Evolutionary conservation across 2,888 invertebrate genomes (phyloP).

Genomic region (Drosophila ustulata): DNA sequence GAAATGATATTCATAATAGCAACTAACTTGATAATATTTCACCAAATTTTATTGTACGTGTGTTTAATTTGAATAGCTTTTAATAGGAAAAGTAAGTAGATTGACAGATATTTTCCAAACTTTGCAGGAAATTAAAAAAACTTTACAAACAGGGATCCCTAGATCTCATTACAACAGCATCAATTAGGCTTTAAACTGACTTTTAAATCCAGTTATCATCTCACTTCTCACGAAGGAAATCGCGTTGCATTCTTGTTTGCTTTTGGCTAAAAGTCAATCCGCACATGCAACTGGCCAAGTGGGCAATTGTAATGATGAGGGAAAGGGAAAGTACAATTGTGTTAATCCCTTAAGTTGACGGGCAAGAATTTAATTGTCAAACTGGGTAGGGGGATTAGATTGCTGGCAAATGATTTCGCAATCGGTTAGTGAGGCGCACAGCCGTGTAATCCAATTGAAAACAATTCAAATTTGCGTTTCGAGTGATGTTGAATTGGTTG

Average conservation of each 20-base stretch:
- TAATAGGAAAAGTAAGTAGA: no score
- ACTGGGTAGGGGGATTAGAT: constrained; percentile 21
- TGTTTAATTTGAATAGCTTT: no score
- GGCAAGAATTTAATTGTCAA: constrained; percentile 45
- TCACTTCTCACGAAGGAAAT: neutral
- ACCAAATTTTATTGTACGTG: no score
- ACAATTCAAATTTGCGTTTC: constrained; percentile 67
- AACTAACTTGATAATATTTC: no score
- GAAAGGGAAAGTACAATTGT: constrained; percentile 17
- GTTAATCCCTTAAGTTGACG: constrained; percentile 55
- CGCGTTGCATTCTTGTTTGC: constrained; percentile 8
- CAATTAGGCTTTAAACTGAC: neutral
- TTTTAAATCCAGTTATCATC: neutral
- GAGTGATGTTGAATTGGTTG: constrained; percentile 40
- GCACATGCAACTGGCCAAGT: constrained; percentile 15
- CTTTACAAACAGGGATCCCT: neutral
- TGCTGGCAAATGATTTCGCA: constrained; percentile 49
- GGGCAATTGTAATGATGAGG: constrained; percentile 37
- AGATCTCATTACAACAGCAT: neutral
- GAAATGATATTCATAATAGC: no score
- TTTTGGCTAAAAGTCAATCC: constrained; percentile 48
- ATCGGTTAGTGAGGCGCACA: constrained; percentile 44
- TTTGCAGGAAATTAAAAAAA: no score
- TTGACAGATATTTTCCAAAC: no score
- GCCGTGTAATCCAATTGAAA: constrained; percentile 74